These are phyloP conservation scores for Danaus chrysippus DNA, from an alignment of 2,888 invertebrate genomes.

Conservation along the genomic window DNA sequence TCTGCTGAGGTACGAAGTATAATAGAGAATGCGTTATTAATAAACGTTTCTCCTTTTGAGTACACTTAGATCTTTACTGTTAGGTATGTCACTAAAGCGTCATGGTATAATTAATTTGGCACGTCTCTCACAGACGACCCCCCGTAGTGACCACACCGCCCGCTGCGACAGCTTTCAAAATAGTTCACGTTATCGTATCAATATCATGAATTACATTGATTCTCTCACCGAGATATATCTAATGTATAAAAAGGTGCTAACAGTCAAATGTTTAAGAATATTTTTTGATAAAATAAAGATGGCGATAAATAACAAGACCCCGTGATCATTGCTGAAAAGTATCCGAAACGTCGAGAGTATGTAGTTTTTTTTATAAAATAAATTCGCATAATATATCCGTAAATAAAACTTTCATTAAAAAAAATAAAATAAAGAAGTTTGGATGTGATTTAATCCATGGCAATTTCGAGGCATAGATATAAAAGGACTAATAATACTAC, in stretches of 20 bases:
- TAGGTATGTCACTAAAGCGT: conserved; percentile 46
- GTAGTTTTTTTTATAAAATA: too few relatives aligned
- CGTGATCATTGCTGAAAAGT: too few relatives aligned
- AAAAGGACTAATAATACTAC: conserved; percentile 6
- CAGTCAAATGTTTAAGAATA: too few relatives aligned
- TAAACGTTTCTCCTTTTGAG: not conserved
- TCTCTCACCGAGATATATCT: conserved; percentile 42
- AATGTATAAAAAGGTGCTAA: conserved; percentile 28
- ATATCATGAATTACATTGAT: conserved; percentile 40
- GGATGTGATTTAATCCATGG: not conserved
- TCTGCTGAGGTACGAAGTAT: conserved; percentile 43
- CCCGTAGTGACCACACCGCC: conserved; percentile 45
- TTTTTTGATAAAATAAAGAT: too few relatives aligned
- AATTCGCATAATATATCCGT: too few relatives aligned
- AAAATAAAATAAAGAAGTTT: not conserved
- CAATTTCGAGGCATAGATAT: not conserved
- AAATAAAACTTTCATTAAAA: too few relatives aligned
- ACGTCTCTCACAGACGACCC: conserved; percentile 37
- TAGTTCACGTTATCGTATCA: conserved; percentile 51
- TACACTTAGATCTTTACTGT: conserved; percentile 10
- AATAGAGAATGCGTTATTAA: too few relatives aligned
- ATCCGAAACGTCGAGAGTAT: too few relatives aligned
- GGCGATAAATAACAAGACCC: too few relatives aligned
- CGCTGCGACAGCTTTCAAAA: conserved; percentile 54
- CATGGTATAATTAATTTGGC: conserved; percentile 37